Conservation (phyloP, 2,888 invertebrate genomes). For the Ptilodon capucinus region DNA sequence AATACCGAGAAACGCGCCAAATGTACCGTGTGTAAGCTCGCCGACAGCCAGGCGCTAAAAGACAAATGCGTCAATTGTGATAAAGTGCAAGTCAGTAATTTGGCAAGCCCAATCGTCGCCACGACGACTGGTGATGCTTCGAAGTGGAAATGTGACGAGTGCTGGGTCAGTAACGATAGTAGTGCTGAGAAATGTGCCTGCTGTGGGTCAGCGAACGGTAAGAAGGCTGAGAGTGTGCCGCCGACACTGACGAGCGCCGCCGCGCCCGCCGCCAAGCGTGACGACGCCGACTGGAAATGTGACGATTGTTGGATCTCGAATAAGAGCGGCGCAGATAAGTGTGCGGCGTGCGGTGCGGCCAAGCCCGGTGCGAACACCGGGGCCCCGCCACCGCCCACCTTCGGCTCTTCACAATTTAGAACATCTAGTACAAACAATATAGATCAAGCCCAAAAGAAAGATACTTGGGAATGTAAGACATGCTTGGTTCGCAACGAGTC, state of each 20-base stretch:
- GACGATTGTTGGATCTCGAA: constrained; percentile 58
- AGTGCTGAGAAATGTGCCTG: constrained; percentile 45
- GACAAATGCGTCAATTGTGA: constrained; percentile 50
- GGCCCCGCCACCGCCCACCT: neutral
- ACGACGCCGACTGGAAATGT: constrained; percentile 46
- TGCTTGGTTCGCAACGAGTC: constrained; percentile 62
- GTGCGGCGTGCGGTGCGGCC: constrained; percentile 50
- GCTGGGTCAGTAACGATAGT: constrained; percentile 51
- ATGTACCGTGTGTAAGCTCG: constrained; percentile 46
- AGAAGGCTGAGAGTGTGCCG: neutral
- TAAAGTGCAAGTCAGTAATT: constrained; percentile 27
- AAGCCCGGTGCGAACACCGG: constrained; percentile 33
- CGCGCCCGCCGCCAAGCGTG: neutral
- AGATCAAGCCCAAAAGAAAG: constrained; percentile 42
- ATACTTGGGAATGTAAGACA: constrained; percentile 62
- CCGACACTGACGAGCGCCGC: neutral
- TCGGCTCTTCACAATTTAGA: constrained; percentile 14
- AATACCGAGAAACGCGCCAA: constrained; percentile 16
- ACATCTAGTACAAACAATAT: constrained; percentile 39
- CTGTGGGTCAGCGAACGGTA: constrained; percentile 44
- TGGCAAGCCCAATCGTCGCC: neutral
- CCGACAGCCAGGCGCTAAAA: constrained; percentile 28
- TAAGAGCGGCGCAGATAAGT: constrained; percentile 44
- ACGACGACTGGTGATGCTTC: constrained; percentile 19
- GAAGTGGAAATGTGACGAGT: constrained; percentile 57